These are phyloP conservation scores for Colius striatus DNA, from an alignment of 2,113 vertebrate species.

Conservation along the genomic window DNA sequence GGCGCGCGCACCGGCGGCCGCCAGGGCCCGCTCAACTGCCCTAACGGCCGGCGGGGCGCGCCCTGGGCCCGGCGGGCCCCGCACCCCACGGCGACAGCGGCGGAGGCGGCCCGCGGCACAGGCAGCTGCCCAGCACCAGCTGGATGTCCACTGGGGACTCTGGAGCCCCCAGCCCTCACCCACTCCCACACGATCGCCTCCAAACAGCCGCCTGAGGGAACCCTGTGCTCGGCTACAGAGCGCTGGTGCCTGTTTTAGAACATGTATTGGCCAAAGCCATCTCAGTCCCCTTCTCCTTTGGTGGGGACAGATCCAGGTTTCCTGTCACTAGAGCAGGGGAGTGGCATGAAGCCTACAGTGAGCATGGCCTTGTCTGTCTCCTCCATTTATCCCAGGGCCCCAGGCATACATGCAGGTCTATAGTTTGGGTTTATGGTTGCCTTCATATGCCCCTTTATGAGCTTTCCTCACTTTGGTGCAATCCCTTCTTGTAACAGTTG, in stretches of 20 bases:
- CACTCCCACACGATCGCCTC: not conserved
- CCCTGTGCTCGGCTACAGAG: no score
- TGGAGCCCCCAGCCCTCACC: not conserved
- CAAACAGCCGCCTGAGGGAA: not conserved
- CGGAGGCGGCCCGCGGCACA: not conserved
- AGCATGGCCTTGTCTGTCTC: not conserved
- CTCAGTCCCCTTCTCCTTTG: not conserved
- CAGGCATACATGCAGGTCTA: accelerated
- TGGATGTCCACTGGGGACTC: not conserved
- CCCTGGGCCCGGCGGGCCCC: not conserved
- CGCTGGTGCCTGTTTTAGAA: no score
- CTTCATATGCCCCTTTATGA: not conserved
- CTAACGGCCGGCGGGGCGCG: not conserved
- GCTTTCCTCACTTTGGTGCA: not conserved
- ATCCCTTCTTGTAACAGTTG: constrained; percentile 24
- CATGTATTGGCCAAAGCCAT: accelerated
- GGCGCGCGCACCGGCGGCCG: not conserved
- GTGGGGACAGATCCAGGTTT: not conserved
- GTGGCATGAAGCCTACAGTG: not conserved
- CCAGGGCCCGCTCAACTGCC: not conserved
- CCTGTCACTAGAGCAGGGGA: accelerated
- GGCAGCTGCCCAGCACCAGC: not conserved
- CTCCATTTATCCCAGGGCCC: not conserved
- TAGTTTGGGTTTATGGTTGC: not conserved
- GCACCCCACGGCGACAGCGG: not conserved